Base-by-base conservation (phyloP, 2,888 invertebrate species). In the Petrophora chlorosata region DNA sequence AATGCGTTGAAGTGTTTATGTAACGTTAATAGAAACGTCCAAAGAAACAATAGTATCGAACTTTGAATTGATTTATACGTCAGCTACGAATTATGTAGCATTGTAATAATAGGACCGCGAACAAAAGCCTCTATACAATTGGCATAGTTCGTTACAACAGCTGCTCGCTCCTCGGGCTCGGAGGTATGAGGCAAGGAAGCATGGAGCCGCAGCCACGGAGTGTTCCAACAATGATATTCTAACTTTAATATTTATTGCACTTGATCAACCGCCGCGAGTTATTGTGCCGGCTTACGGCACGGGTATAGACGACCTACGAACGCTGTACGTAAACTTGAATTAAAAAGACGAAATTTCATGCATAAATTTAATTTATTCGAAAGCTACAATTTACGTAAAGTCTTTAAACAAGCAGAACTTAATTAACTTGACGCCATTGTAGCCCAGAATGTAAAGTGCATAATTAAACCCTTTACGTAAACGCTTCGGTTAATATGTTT, bases 201-300 rank as follows among this genome's bases (percentile, higher is more conserved):
- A n/a, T n/a, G n/a, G n/a, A n/a, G n/a, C n/a, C n/a, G n/a, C n/a
- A 70, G 39, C 34, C 34, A 75, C 73, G 66, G 73, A 71, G 71
- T 77, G 76, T 75, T 80, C 76, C 75, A 83, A 87, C 87, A 88
- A 89, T 85, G 85, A 85, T 85, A 84, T 80, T 80, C 82, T 82
- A 82, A 81, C 81, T 87, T 86, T 85, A 89, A 89, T 87, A 89
- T 89, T 88, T 87, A 89, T 89, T 82, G 82, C 82, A 83, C 81
- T 85, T 83, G 79, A 88, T 85, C 83, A 83, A 85, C 80, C 79
- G 45, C 64, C 65, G 71, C 75, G 68, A 76, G 70, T 78, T 73
- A 67, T 71, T 70, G 69, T 69, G 67, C 66, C 49, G 35, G 67
- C 67, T 65, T 59, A n/a, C n/a, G n/a, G n/a, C n/a, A n/a, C n/a